These are phyloP conservation scores for Pseudopipra pipra DNA, from an alignment of 2,113 vertebrate species.

Conservation along the genomic window DNA sequence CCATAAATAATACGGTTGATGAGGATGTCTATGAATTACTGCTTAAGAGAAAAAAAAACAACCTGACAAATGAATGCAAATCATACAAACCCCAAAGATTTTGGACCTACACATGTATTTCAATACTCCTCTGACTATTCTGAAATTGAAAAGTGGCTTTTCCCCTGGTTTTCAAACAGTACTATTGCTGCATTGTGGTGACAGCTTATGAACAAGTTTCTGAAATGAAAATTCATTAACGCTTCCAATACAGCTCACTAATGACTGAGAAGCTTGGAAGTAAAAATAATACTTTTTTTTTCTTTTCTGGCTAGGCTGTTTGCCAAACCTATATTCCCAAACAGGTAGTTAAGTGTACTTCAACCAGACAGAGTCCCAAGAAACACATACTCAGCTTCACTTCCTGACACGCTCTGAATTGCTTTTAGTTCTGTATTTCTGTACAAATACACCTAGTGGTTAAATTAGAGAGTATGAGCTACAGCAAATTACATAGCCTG, in stretches of 20 bases:
- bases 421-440: constrained; percentile 14
- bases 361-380: background rate
- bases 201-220: background rate
- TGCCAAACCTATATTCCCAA: constrained; percentile 10
- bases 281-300: background rate
- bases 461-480: constrained; percentile 16
- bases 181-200: background rate
- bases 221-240: background rate
- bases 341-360: constrained; percentile 6
- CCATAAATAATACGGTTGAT: background rate
- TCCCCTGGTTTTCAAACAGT: background rate
- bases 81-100: background rate
- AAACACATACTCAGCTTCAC: background rate
- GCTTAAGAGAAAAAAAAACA: background rate
- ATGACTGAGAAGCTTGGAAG: background rate
- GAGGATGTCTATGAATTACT: background rate
- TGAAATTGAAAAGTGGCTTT: background rate
- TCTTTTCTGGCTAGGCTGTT: background rate
- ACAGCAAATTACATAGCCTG: constrained; percentile 51
- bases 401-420: constrained; percentile 26
- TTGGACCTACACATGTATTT: background rate
- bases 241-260: background rate
- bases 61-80: background rate
- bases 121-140: background rate
- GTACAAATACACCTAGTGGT: constrained; percentile 23